Evolutionary conservation across 2,888 invertebrate species (phyloP).

Genomic region (Parnassius smintheus): DNA sequence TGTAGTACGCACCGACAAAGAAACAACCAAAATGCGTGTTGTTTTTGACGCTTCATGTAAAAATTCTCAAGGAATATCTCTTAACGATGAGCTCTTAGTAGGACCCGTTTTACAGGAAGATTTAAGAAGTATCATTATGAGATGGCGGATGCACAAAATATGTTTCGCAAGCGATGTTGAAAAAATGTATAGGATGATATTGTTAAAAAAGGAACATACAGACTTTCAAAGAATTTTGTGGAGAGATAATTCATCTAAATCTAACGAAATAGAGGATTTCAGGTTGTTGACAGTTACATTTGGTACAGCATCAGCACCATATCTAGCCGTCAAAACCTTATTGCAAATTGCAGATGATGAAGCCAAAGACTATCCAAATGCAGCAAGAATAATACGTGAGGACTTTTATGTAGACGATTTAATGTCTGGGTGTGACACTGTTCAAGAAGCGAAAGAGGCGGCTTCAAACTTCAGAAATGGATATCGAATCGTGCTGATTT

Average conservation of each 20-base stretch:
- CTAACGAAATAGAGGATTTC: not conserved
- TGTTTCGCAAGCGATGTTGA: not conserved
- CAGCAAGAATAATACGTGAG: not conserved
- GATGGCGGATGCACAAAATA: not conserved
- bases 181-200: not conserved
- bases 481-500: too few species aligned
- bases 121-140: not conserved
- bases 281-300: not conserved
- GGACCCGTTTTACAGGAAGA: too few species aligned
- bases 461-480: too few species aligned
- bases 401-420: slow-evolving; percentile 9
- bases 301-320: slow-evolving; percentile 7
- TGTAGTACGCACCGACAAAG: slow-evolving; percentile 1
- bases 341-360: slow-evolving; percentile 6
- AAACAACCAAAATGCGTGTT: slow-evolving; percentile 1
- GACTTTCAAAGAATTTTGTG: not conserved
- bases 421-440: not conserved
- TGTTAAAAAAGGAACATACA: not conserved
- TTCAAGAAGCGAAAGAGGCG: too few species aligned
- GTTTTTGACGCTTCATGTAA: slow-evolving; percentile 5
- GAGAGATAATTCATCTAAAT: not conserved
- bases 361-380: not conserved
- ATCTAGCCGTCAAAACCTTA: slow-evolving; percentile 1
- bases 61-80: not conserved
- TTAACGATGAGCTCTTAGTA: too few species aligned